A percentile compares a stretch with the other conserved stretches of the same genome.
Conservation (phyloP, 2,113 vertebrate genomes). For the Rutilus rutilus region DNA sequence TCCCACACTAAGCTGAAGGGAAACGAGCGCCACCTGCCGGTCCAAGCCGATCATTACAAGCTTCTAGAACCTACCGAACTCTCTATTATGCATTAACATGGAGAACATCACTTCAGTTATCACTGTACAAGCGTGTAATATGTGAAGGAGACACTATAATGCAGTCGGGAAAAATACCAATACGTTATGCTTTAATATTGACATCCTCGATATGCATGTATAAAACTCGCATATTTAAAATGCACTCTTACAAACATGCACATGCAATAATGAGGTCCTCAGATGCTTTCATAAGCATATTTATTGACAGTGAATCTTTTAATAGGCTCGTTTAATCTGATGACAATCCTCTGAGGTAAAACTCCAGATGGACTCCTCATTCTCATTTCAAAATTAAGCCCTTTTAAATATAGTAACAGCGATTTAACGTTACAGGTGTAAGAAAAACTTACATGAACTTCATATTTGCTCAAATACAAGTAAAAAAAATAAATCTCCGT, state of each 20-base stretch:
- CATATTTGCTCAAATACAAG: not conserved
- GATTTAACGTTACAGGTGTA: not conserved
- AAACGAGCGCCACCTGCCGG: slow-evolving; percentile 63
- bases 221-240: not conserved
- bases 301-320: not conserved
- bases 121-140: not conserved
- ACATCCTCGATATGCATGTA: not conserved
- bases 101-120: slow-evolving; percentile 40
- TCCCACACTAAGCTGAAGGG: not conserved
- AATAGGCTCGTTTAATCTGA: not conserved
- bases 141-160: not conserved
- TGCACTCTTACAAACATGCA: not conserved
- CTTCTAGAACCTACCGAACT: slow-evolving; percentile 77
- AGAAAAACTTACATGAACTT: not conserved
- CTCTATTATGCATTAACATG: slow-evolving; percentile 41
- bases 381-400: too few species aligned
- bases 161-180: not conserved
- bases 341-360: slow-evolving; percentile 8
- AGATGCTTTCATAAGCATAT: not conserved
- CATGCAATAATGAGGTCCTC: not conserved
- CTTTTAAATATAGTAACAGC: not conserved
- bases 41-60: slow-evolving; percentile 43
- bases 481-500: too few species aligned
- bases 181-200: not conserved
- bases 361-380: not conserved